Evolutionary conservation across 2,113 vertebrate genomes (phyloP), one percentile per base, ranked within the genome.

Genomic region (Malurus alboscapulatus): DNA sequence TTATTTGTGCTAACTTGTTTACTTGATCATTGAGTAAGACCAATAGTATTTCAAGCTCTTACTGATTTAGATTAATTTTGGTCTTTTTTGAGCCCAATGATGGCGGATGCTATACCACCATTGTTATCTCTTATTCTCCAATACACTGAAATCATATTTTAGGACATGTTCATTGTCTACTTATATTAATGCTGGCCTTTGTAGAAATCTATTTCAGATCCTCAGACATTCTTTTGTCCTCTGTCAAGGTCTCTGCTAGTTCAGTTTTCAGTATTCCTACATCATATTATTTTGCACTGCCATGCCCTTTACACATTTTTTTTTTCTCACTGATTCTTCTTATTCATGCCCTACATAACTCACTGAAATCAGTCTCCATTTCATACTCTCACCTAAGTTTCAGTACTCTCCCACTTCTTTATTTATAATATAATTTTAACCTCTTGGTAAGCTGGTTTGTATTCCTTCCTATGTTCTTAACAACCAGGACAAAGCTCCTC

Each of bases 281-380:
- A 63, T 84, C 14, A 55, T 48, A 66, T 58, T 83, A 63, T 90
- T 93, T 90, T 90, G 74, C 47, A 67, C 42, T 88, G 75, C 67
- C 19, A 65, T 83, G 67, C 38, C 67, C 77, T 93, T 92, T 79
- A 87, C 53, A 57, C 78, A 74, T 92, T 94, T 91, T 55, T 88
- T 88, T 34, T 88, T 34, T 93, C 51, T 84, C 44, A 48, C 40
- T 57, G 79, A 80, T 90, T 92, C 44, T 91, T 91, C 71, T 71
- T 86, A 59, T 48, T 71, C 72, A 55, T 88, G 67, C 38, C 79
- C 51, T 77, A 92, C 47, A 45, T 92, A 81, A 87, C 48, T 86
- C 57, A 45, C 30, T 53, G 67, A 90, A 73, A 88, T n/a, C 27
- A 92, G n/a, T 74, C 44, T 81, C n/a, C 1, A 2, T 86, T 94